phyloP scores from a whole-genome alignment of 2,113 vertebrate genomes.

The Drymodes brunneopygia region DNA sequence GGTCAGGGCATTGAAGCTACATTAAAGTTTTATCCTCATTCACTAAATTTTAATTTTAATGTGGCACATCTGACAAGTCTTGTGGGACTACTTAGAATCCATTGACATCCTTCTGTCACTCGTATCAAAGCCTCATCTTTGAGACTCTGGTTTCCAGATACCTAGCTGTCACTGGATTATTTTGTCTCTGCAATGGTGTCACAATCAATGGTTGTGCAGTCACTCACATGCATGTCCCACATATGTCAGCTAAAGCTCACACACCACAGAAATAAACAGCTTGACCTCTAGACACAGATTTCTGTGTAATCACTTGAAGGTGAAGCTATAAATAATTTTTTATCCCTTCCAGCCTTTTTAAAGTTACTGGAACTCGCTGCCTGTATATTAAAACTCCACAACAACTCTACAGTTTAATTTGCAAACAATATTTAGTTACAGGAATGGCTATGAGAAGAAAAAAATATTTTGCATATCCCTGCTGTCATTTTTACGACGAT shows the following conservation, averaged over 20 bases:
- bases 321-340: background rate
- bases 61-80: slow-evolving; percentile 40
- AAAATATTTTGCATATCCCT: background rate
- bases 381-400: background rate
- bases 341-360: background rate
- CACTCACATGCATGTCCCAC: background rate
- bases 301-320: background rate
- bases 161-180: background rate
- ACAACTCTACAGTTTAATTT: background rate
- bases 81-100: slow-evolving; percentile 20
- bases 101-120: slow-evolving; percentile 49
- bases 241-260: background rate
- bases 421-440: background rate
- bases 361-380: background rate
- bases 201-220: background rate
- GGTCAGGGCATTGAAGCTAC: slow-evolving; percentile 37
- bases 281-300: background rate
- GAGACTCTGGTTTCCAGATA: background rate
- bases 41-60: slow-evolving; percentile 50
- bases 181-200: background rate
- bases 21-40: slow-evolving; percentile 51
- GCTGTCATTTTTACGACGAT: background rate
- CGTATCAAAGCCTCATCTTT: slow-evolving; percentile 36
- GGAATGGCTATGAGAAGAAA: background rate
- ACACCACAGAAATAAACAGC: background rate